These are phyloP conservation scores for Plebejus melissa DNA, from an alignment of 2,888 invertebrate genomes.

Conservation along the genomic window DNA sequence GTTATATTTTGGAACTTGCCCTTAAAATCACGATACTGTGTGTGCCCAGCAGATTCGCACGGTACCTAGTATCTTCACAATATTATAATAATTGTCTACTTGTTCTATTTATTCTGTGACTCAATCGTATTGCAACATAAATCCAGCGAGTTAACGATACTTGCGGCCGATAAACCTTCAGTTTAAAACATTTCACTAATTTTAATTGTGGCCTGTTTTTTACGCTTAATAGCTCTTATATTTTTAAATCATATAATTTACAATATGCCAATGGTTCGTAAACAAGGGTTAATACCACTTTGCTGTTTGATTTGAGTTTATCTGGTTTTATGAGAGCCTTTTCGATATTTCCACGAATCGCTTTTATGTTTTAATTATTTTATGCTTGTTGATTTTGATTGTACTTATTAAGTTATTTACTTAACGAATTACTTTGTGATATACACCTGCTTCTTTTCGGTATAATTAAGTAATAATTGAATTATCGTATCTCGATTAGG, in stretches of 20 bases:
- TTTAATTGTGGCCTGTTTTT: conserved; percentile 65
- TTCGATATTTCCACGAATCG: conserved; percentile 25
- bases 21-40: not conserved
- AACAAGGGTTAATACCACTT: conserved; percentile 62
- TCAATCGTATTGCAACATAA: conserved; percentile 52
- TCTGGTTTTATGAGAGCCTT: conserved; percentile 30
- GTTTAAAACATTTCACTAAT: conserved; percentile 67
- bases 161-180: conserved; percentile 57
- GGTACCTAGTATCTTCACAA: not conserved
- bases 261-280: conserved; percentile 56
- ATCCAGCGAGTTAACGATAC: conserved; percentile 61
- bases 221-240: conserved; percentile 55
- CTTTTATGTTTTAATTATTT: conserved; percentile 26
- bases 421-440: not conserved
- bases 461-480: not conserved
- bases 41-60: too few species aligned
- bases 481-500: not conserved
- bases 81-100: not conserved
- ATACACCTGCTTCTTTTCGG: not conserved
- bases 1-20: not conserved
- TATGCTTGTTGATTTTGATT: conserved; percentile 9
- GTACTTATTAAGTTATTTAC: conserved; percentile 5
- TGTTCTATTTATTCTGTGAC: not conserved
- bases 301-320: conserved; percentile 52
- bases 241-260: conserved; percentile 63